phyloP scores from a whole-genome alignment of 2,113 vertebrate genomes.

The Gallinago undulata region DNA sequence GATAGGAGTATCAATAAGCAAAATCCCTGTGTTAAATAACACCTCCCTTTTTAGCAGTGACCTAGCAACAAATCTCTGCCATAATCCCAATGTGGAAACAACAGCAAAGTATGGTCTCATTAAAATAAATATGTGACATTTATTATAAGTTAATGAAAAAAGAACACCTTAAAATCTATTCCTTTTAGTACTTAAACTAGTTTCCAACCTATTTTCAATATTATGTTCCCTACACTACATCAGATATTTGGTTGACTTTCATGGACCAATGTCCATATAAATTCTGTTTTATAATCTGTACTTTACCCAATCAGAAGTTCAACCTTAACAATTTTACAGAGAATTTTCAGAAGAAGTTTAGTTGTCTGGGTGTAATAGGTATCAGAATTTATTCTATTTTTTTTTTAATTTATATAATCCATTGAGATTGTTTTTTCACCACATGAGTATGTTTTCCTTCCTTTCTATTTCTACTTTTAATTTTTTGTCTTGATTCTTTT shows the following conservation, averaged over 20 bases:
- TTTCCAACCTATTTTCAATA: not conserved
- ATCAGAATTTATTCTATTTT: not conserved
- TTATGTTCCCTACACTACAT: not conserved
- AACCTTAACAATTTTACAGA: not conserved
- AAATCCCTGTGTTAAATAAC: not conserved
- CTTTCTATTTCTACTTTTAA: not conserved
- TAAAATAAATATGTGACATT: not conserved
- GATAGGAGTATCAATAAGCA: not conserved
- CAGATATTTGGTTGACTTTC: not conserved
- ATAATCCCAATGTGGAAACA: not conserved
- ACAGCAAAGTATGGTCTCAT: not conserved
- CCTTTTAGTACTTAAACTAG: not conserved
- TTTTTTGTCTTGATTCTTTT: not conserved
- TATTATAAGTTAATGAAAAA: not conserved
- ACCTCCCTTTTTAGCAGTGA: not conserved
- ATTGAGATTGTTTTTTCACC: not conserved
- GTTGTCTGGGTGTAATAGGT: not conserved
- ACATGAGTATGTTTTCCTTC: not conserved
- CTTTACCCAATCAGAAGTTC: not conserved
- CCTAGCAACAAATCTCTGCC: not conserved
- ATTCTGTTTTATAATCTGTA: not conserved
- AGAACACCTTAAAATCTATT: not conserved
- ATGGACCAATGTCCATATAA: not conserved
- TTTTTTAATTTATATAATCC: not conserved
- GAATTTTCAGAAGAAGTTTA: not conserved